Percentiles rank a stretch among this genome's conserved stretches.
Evolutionary conservation across 2,888 invertebrate genomes (phyloP).

Genomic region (Spisula subtruncata): DNA sequence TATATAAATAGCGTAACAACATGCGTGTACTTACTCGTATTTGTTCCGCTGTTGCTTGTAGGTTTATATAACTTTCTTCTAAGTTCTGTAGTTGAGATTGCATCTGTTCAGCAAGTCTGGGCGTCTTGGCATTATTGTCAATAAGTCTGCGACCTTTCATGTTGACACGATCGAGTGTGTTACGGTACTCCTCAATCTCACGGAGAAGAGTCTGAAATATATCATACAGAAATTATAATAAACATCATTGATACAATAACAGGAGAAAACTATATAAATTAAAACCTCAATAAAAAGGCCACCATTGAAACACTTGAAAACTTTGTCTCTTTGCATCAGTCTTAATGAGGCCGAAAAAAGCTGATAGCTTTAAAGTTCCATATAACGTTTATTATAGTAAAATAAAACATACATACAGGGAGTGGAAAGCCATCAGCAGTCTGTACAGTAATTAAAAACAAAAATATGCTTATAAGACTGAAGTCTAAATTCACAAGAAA

Average conservation of each 20-base stretch:
- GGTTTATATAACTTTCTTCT: constrained; percentile 96
- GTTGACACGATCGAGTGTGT: constrained; percentile 93
- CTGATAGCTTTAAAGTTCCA: too few relatives aligned
- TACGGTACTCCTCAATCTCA: constrained; percentile 94
- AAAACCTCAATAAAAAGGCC: too few relatives aligned
- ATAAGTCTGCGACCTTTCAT: constrained; percentile 95
- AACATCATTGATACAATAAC: background rate
- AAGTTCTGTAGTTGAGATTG: constrained; percentile 96
- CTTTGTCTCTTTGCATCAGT: too few relatives aligned
- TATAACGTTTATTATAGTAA: too few relatives aligned
- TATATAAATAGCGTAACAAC: constrained; percentile 4
- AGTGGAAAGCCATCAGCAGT: too few relatives aligned
- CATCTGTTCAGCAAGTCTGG: constrained; percentile 93
- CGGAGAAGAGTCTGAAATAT: constrained; percentile 86
- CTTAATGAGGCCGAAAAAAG: too few relatives aligned
- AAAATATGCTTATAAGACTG: too few relatives aligned
- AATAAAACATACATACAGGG: too few relatives aligned
- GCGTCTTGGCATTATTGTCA: constrained; percentile 91
- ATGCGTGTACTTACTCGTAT: constrained; percentile 90
- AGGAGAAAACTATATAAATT: background rate
- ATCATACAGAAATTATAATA: background rate
- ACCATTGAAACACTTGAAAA: too few relatives aligned
- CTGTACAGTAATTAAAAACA: too few relatives aligned
- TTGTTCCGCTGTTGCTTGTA: constrained; percentile 95
- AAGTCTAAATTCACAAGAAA: too few relatives aligned